Evolutionary conservation across 2,888 invertebrate genomes (phyloP).

Genomic region (Orthosia gracilis): DNA sequence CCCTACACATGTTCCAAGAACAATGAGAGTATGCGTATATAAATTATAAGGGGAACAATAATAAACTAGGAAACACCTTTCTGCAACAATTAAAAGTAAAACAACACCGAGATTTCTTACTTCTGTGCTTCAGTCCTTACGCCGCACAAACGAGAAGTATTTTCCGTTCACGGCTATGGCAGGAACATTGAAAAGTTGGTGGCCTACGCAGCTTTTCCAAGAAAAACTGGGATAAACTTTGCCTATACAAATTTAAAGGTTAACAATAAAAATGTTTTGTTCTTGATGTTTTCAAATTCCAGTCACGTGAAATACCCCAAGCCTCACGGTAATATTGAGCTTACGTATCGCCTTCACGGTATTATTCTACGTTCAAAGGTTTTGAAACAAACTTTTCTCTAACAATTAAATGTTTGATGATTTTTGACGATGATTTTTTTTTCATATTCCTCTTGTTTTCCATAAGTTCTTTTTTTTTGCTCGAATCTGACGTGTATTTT

Average conservation of each 20-base stretch:
- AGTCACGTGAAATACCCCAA: background rate
- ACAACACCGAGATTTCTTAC: background rate
- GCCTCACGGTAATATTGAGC: background rate
- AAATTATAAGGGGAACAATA: conserved; percentile 4
- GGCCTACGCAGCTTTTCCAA: background rate
- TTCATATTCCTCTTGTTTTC: background rate
- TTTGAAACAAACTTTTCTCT: conserved; percentile 7
- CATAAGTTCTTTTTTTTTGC: background rate
- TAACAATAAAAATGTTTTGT: conserved; percentile 1
- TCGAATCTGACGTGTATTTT: background rate
- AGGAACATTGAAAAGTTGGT: background rate
- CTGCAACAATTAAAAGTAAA: background rate
- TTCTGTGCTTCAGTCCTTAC: background rate
- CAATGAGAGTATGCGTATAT: background rate
- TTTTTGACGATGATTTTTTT: no score
- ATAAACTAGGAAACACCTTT: conserved; percentile 7
- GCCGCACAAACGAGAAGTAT: background rate
- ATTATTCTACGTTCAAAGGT: background rate
- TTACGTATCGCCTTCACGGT: background rate
- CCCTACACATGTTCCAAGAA: background rate
- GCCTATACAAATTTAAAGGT: background rate
- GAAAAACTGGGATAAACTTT: background rate
- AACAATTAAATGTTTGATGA: background rate
- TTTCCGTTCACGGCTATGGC: background rate
- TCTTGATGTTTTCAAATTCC: background rate